phyloP scores from a whole-genome alignment of 1,140 invertebrate species.

The Drosophila nasuta region DNA sequence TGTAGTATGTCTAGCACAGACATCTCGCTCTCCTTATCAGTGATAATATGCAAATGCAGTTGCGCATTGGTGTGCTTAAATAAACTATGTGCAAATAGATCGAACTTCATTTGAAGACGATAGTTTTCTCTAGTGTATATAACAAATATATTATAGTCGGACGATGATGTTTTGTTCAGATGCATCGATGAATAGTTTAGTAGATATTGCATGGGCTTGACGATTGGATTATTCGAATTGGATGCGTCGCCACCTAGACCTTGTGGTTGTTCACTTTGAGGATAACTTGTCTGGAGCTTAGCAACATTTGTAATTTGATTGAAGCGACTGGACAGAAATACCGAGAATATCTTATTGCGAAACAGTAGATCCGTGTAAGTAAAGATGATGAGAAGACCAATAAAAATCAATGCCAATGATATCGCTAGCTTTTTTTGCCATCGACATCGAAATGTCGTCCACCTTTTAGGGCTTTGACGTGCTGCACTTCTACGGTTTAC shows the following conservation, averaged over 20 bases:
- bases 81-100: slow-evolving; percentile 87
- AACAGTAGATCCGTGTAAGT: slow-evolving; percentile 71
- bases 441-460: slow-evolving; percentile 63
- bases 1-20: slow-evolving; percentile 87
- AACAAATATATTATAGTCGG: slow-evolving; percentile 80
- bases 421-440: slow-evolving; percentile 71
- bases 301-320: slow-evolving; percentile 50
- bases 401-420: slow-evolving; percentile 63
- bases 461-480: slow-evolving; percentile 58
- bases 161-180: slow-evolving; percentile 48
- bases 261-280: slow-evolving; percentile 37
- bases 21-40: slow-evolving; percentile 87
- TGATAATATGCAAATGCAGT: slow-evolving; percentile 89
- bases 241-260: neutral
- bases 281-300: slow-evolving; percentile 46
- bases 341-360: slow-evolving; percentile 66
- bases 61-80: slow-evolving; percentile 85
- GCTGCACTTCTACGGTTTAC: slow-evolving; percentile 61
- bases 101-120: slow-evolving; percentile 87
- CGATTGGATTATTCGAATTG: slow-evolving; percentile 36
- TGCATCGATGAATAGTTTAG: slow-evolving; percentile 67
- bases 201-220: slow-evolving; percentile 62
- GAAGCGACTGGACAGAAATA: slow-evolving; percentile 63
- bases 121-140: slow-evolving; percentile 85
- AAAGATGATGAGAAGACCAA: slow-evolving; percentile 72